phyloP scores from a whole-genome alignment of 2,113 vertebrate genomes.

The Sphaerodactylus townsendi region DNA sequence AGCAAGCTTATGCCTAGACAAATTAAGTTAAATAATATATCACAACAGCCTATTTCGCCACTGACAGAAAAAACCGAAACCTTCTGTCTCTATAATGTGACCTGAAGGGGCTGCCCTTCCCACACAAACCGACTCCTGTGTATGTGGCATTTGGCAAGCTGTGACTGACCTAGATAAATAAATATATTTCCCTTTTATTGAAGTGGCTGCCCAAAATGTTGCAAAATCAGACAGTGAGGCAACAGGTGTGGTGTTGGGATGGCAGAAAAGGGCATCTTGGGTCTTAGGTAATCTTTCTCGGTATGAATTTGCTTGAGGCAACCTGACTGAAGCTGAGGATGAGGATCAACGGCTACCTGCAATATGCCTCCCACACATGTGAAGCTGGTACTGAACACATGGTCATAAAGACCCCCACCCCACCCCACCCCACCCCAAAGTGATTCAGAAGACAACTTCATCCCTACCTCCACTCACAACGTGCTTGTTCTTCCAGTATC shows the following conservation, averaged over 20 bases:
- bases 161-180: slow-evolving; percentile 13
- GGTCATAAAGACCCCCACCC: slow-evolving; percentile 27
- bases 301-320: slow-evolving; percentile 46
- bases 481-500: slow-evolving; percentile 15
- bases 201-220: slow-evolving; percentile 28
- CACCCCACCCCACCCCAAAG: no score
- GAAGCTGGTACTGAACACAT: slow-evolving; percentile 49
- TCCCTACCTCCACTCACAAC: not conserved
- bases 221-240: slow-evolving; percentile 3
- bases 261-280: slow-evolving; percentile 17
- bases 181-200: slow-evolving; percentile 4
- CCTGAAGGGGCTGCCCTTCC: slow-evolving; percentile 9
- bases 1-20: not conserved
- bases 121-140: not conserved
- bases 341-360: slow-evolving; percentile 38
- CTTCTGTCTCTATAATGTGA: not conserved
- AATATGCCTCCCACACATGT: slow-evolving; percentile 47
- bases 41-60: not conserved
- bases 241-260: not conserved
- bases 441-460: slow-evolving; percentile 26
- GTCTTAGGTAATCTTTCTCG: slow-evolving; percentile 44
- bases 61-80: not conserved
- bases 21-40: not conserved
- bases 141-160: slow-evolving; percentile 14
- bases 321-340: not conserved